Evolutionary conservation across 2,797 vertebrate genomes (phyloP).

Genomic region (Triplophysa bombifrons): DNA sequence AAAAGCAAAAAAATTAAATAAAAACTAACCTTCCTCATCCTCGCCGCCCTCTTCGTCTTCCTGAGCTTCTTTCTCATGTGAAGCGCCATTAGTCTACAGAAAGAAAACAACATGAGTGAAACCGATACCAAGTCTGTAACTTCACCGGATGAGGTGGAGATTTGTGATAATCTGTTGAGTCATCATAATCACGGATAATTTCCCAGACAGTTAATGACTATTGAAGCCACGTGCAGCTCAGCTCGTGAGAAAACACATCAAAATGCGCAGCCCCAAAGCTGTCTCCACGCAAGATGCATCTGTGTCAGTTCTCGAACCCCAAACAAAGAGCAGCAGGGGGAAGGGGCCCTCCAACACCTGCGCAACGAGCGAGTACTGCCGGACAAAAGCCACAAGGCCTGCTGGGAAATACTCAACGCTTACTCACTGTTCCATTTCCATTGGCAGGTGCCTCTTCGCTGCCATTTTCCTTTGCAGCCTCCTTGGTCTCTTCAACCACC

Average conservation of each 20-base stretch:
- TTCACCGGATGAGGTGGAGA: neutral
- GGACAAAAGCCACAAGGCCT: constrained; percentile 79
- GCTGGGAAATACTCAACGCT: constrained; percentile 47
- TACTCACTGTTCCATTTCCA: constrained; percentile 76
- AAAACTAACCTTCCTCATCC: constrained; percentile 64
- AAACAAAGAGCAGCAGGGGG: constrained; percentile 72
- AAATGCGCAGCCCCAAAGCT: neutral
- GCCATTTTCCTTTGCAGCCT: constrained; percentile 73
- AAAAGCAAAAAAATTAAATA: neutral
- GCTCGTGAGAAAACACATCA: constrained; percentile 17
- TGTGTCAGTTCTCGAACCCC: constrained; percentile 73
- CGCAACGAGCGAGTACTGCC: constrained; percentile 62
- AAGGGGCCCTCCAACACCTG: constrained; percentile 75
- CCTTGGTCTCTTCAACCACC: constrained; percentile 63
- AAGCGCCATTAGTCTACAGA: constrained; percentile 75
- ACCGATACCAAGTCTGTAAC: neutral
- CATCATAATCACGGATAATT: neutral
- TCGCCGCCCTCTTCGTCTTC: constrained; percentile 73
- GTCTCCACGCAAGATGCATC: constrained; percentile 65
- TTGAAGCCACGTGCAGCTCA: neutral
- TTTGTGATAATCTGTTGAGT: neutral
- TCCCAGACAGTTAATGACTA: neutral
- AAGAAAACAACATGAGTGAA: neutral
- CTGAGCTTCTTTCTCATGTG: constrained; percentile 76
- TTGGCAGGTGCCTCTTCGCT: constrained; percentile 82